Conservation (phyloP, 2,888 invertebrate species). For the Dysmachus trigonus region DNA sequence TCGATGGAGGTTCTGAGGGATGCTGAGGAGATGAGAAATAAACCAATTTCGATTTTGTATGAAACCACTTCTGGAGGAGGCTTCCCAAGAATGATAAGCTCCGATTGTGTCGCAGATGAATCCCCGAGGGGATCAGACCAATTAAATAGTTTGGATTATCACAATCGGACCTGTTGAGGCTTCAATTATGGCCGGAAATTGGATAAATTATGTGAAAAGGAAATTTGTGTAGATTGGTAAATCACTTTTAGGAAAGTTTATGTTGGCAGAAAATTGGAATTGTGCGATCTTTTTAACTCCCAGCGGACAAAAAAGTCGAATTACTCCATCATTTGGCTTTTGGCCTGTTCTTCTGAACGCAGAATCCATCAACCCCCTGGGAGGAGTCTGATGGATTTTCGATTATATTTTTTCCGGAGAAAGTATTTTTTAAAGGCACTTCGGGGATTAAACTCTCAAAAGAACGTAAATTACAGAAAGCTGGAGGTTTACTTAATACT, state of each 20-base stretch:
- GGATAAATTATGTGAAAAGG: neutral
- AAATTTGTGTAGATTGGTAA: neutral
- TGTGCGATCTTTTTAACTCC: neutral
- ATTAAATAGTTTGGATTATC: neutral
- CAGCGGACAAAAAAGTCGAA: neutral
- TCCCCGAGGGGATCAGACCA: neutral
- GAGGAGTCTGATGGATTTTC: neutral
- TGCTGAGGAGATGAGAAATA: neutral
- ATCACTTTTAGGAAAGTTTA: neutral
- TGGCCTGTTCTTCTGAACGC: neutral
- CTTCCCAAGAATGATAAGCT: neutral
- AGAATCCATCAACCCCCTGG: neutral
- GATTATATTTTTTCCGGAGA: neutral
- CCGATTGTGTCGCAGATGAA: neutral
- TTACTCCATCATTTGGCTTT: neutral
- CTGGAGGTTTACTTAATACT: neutral
- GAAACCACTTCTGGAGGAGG: neutral
- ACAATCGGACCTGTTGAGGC: neutral
- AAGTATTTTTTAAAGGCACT: neutral
- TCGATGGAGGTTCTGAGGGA: neutral
- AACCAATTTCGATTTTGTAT: neutral
- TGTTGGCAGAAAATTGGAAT: neutral
- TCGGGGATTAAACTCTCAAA: neutral
- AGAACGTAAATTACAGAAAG: neutral
- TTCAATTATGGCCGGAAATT: neutral